Percentiles rank a stretch among this genome's conserved stretches.
Conservation (phyloP, 2,797 vertebrate species). For the Eulemur rubriventer region DNA sequence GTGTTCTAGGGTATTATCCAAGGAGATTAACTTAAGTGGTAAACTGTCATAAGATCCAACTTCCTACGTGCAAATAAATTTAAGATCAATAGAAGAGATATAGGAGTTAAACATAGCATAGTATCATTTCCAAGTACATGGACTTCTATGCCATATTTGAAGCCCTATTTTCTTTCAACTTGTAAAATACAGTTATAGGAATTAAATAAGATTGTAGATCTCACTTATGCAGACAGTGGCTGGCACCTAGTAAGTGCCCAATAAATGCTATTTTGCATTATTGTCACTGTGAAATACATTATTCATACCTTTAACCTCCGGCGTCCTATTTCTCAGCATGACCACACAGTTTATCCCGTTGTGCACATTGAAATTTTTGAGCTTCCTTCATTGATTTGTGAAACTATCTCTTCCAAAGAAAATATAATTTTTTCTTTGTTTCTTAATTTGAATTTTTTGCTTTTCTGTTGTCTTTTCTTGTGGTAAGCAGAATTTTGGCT, state of each 20-base stretch:
- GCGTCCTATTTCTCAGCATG: accelerated
- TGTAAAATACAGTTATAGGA: not conserved
- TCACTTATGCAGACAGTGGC: accelerated
- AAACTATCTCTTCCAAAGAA: not conserved
- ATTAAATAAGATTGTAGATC: not conserved
- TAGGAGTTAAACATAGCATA: not conserved
- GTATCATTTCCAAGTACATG: accelerated
- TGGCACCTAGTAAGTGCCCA: not conserved
- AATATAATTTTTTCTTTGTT: not conserved
- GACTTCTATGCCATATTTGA: not conserved
- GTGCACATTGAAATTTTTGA: accelerated
- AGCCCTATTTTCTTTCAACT: not conserved
- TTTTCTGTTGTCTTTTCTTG: not conserved
- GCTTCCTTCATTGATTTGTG: not conserved
- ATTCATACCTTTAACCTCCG: accelerated
- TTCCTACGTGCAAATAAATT: not conserved
- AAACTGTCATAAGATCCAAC: accelerated
- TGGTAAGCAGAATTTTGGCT: accelerated
- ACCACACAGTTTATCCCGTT: accelerated
- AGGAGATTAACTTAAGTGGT: accelerated
- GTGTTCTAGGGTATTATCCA: accelerated
- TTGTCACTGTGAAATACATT: accelerated
- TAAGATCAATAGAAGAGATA: not conserved
- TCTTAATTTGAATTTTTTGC: not conserved
- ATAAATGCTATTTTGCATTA: too few species aligned